Evolutionary conservation across 2,888 invertebrate genomes (phyloP).

Genomic region (Sphinx pinastri): DNA sequence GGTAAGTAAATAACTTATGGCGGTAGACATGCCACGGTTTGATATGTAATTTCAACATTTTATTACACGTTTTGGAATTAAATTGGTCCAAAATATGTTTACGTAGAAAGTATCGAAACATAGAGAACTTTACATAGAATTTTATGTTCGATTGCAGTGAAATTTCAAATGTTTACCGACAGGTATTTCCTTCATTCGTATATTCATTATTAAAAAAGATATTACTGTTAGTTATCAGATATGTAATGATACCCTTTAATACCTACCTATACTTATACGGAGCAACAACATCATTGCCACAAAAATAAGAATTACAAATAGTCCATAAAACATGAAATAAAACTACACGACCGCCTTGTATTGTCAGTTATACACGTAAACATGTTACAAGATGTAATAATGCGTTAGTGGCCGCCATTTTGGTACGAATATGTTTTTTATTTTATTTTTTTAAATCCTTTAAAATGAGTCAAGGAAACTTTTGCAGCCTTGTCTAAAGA

Average conservation of each 20-base stretch:
- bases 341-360: slow-evolving; percentile 15
- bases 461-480: slow-evolving; percentile 3
- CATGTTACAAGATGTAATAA: slow-evolving; percentile 18
- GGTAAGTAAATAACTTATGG: not conserved
- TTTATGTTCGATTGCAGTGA: not conserved
- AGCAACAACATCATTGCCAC: not conserved
- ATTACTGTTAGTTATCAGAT: not conserved
- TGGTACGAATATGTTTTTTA: slow-evolving; percentile 13
- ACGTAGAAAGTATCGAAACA: not conserved
- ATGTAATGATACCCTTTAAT: not conserved
- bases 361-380: slow-evolving; percentile 15
- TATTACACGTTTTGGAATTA: not conserved
- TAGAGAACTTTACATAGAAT: not conserved
- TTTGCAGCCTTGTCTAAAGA: slow-evolving; percentile 1
- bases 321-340: slow-evolving; percentile 22
- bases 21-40: not conserved
- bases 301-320: slow-evolving; percentile 16
- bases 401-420: slow-evolving; percentile 16
- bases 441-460: slow-evolving; percentile 8
- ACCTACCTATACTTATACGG: not conserved
- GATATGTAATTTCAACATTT: not conserved
- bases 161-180: no score
- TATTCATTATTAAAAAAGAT: not conserved
- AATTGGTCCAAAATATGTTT: not conserved
- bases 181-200: no score